These are phyloP conservation scores for Petrocephalus sullivani DNA, from an alignment of 2,797 vertebrate genomes.

Conservation along the genomic window DNA sequence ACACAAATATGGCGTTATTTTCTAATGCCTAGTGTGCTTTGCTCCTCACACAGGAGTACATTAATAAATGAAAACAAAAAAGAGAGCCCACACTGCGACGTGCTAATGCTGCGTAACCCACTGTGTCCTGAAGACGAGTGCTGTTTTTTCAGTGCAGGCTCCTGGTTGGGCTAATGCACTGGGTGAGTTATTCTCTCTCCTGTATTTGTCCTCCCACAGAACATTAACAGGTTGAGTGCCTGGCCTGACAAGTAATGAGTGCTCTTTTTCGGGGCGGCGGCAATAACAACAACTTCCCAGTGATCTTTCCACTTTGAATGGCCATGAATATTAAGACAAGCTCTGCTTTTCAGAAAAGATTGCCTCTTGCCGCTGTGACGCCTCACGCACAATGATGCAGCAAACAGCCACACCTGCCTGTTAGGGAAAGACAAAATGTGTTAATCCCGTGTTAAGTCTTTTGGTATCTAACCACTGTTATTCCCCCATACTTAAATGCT, in stretches of 20 bases:
- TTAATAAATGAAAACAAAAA: background rate
- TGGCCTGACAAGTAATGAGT: background rate
- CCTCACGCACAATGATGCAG: background rate
- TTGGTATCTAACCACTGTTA: background rate
- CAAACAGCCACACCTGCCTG: background rate
- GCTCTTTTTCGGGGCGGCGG: background rate
- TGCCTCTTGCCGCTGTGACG: background rate
- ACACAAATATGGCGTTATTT: background rate
- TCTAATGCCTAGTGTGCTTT: background rate
- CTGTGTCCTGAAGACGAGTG: background rate
- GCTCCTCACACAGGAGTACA: background rate
- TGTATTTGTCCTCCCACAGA: background rate
- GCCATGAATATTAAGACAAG: background rate
- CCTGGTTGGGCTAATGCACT: background rate
- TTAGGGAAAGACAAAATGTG: background rate
- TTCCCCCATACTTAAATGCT: background rate
- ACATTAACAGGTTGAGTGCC: constrained; percentile 1
- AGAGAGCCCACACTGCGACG: background rate
- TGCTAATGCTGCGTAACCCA: background rate
- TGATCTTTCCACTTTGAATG: background rate
- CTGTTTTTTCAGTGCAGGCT: background rate
- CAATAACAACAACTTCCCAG: background rate
- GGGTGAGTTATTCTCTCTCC: background rate
- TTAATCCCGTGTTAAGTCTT: background rate
- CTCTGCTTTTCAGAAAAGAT: background rate